Conservation (phyloP, 2,113 vertebrate species). For the Myotis lucifugus region DNA sequence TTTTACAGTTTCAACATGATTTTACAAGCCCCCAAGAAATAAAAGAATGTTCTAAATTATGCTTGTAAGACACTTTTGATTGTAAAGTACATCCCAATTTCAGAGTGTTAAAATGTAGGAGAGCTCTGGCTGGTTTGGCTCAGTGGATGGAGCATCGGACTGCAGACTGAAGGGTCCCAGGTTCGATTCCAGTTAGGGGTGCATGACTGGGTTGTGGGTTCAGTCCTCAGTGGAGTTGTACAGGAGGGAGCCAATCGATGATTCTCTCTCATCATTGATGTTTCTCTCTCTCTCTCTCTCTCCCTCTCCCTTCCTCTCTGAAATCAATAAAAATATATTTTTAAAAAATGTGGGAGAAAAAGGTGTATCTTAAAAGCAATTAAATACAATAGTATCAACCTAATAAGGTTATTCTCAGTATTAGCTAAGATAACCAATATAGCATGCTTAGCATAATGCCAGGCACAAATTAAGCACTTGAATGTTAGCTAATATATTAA, state of each 20-base stretch:
- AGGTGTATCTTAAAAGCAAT: neutral
- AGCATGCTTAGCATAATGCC: neutral
- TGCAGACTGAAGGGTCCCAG: too few relatives aligned
- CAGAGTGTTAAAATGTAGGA: neutral
- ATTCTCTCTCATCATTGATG: too few relatives aligned
- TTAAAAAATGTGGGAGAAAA: neutral
- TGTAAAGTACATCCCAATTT: neutral
- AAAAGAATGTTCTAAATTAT: conserved; percentile 8
- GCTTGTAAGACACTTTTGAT: neutral
- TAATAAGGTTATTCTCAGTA: neutral
- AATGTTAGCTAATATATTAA: neutral
- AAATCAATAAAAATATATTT: too few relatives aligned
- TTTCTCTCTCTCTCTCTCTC: too few relatives aligned
- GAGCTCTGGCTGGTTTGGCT: too few relatives aligned
- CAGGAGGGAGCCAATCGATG: too few relatives aligned
- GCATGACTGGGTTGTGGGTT: too few relatives aligned
- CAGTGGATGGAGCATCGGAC: too few relatives aligned
- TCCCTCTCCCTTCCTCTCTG: too few relatives aligned
- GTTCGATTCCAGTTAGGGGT: too few relatives aligned
- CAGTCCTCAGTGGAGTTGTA: too few relatives aligned
- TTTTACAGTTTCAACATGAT: neutral
- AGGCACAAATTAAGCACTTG: neutral
- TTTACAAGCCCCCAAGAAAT: neutral
- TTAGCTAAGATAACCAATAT: neutral
- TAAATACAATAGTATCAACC: neutral